phyloP scores from a whole-genome alignment of 2,888 invertebrate genomes.

The Latrodectus elegans region DNA sequence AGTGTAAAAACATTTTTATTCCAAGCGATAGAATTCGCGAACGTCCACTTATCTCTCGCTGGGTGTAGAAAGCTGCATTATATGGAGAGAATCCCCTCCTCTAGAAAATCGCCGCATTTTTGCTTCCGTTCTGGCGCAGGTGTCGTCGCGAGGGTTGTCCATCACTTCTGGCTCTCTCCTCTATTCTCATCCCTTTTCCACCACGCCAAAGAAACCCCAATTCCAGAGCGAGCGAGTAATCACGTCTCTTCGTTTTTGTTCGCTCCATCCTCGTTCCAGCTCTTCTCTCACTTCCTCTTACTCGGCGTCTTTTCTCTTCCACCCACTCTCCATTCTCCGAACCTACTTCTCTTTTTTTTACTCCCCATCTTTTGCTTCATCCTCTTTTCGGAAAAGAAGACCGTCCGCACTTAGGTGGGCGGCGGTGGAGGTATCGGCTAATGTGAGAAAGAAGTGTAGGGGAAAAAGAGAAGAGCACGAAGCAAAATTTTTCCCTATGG shows the following conservation, averaged over 20 bases:
- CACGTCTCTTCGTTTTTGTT: conserved; percentile 34
- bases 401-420: conserved; percentile 27
- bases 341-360: conserved; percentile 22
- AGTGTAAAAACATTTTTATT: too few species aligned
- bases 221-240: conserved; percentile 63
- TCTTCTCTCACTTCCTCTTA: conserved; percentile 12
- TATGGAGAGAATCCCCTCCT: conserved; percentile 2
- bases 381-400: conserved; percentile 18
- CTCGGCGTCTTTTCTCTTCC: conserved; percentile 5
- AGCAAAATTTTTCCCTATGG: conserved; percentile 8
- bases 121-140: conserved; percentile 65
- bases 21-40: too few species aligned
- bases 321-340: background rate
- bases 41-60: too few species aligned
- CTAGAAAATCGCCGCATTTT: conserved; percentile 48
- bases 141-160: conserved; percentile 64
- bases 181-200: background rate
- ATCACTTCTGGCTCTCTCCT: conserved; percentile 34
- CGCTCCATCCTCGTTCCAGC: conserved; percentile 11
- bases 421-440: conserved; percentile 17
- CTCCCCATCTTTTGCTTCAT: conserved; percentile 8
- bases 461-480: conserved; percentile 3
- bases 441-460: conserved; percentile 16
- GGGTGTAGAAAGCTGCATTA: background rate
- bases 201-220: conserved; percentile 23